Evolutionary conservation across 2,888 invertebrate species (phyloP), one percentile per base, ranked within the genome.

Genomic region (Epsilonema sp.): DNA sequence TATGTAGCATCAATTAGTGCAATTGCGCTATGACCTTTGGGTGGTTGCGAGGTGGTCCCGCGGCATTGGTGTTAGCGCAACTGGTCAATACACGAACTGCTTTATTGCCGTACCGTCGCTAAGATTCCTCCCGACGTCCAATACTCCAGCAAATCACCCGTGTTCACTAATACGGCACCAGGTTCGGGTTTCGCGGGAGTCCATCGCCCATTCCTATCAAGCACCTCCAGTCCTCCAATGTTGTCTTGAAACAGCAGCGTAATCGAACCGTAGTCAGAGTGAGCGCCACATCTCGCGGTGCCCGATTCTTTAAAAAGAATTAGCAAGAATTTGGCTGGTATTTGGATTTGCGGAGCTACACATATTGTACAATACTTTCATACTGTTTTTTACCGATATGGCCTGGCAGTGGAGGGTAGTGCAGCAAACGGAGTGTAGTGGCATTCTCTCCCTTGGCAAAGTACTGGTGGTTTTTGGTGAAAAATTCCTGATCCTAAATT

Each of bases 181-280:
- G 79, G 78, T 44, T 82, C 72, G 57, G 81, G 79, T 1, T 78
- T 78, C 2, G 80, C 79, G 36, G 77, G 73, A 56, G 77, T 73
- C 78, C 79, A 82, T 54, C 76, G 75, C 26, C 76, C 76, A 53
- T 75, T 75, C 44, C 74, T 73, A 51, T 76, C 66, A 61, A 76
- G 76, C 37, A 79, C 75, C 73, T 78, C 77, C 11, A 82, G 70
- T 1, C 81, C 81, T 19, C 80, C 80, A 56, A 79, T 78, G 37
- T 77, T 76, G 62, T 82, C 80, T 62, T 73, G 72, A 36, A 79
- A 74, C 39, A 80, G 69, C 50, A 82, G 68, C 19, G 80, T 80
- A 62, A 82, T 76, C 42, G 79, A 53, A 52, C 79, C 80, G 54
- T 77, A 77, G 65, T 82, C 81, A 23, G 77, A 75, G 62, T 80